Conservation (phyloP, 2,888 invertebrate genomes). For the Danaus chrysippus region DNA sequence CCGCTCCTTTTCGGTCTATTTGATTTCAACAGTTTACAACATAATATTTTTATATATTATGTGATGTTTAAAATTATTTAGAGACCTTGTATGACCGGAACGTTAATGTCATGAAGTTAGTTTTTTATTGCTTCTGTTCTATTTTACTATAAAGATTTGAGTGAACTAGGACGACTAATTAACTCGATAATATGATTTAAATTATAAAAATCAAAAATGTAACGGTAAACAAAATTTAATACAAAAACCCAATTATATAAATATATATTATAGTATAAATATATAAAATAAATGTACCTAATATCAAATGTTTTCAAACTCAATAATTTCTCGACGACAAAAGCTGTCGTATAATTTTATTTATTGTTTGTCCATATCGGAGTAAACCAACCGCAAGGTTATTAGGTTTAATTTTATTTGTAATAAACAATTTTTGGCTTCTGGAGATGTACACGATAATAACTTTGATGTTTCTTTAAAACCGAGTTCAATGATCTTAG, state of each 20-base stretch:
- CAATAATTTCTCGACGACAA: too few species aligned
- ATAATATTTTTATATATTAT: conserved; percentile 2
- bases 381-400: conserved; percentile 27
- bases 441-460: conserved; percentile 35
- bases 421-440: conserved; percentile 41
- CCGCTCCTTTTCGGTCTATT: conserved; percentile 10
- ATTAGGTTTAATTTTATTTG: conserved; percentile 37
- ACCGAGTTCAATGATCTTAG: conserved; percentile 23
- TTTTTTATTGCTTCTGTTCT: too few species aligned
- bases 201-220: too few species aligned
- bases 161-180: not conserved
- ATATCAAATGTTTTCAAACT: too few species aligned
- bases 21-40: not conserved
- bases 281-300: too few species aligned
- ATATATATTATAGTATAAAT: too few species aligned
- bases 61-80: not conserved
- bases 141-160: conserved; percentile 1
- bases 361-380: conserved; percentile 10
- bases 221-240: too few species aligned
- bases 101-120: too few species aligned
- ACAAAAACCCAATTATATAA: too few species aligned
- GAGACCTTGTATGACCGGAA: too few species aligned
- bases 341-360: conserved; percentile 14
- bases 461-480: conserved; percentile 35
- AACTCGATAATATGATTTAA: too few species aligned